These are phyloP conservation scores for Apocrypta bakeri DNA, from an alignment of 1,140 invertebrate species.

Conservation along the genomic window DNA sequence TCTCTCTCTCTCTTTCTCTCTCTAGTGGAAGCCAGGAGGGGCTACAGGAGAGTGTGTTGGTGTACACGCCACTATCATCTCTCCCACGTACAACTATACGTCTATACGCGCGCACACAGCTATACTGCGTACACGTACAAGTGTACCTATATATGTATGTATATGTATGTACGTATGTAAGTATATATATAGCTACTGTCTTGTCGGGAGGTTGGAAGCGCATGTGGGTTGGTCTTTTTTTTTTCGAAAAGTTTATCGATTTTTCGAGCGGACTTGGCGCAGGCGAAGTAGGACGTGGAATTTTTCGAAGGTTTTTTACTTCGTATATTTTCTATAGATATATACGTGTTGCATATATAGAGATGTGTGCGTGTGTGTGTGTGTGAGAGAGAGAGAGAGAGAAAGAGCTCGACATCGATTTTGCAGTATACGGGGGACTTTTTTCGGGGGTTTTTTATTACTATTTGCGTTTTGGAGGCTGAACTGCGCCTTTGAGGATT, in stretches of 20 bases:
- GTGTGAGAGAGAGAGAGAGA: too few species aligned
- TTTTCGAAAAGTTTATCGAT: background rate
- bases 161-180: background rate
- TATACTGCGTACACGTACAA: slow-evolving; percentile 42
- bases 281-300: background rate
- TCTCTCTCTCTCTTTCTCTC: too few species aligned
- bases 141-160: slow-evolving; percentile 51
- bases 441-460: background rate
- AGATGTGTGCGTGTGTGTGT: too few species aligned
- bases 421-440: too few species aligned
- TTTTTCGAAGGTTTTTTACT: background rate
- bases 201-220: too few species aligned
- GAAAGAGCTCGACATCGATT: too few species aligned
- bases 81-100: slow-evolving; percentile 54
- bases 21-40: slow-evolving; percentile 62
- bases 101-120: slow-evolving; percentile 60
- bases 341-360: too few species aligned
- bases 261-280: background rate
- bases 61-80: background rate
- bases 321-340: too few species aligned
- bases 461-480: background rate
- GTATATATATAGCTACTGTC: too few species aligned
- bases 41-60: background rate
- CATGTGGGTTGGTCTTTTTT: background rate
- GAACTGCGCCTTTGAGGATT: background rate